Percentiles rank a stretch among this genome's conserved stretches.
These are phyloP conservation scores for Oppia nitens DNA, from an alignment of 1,140 invertebrate genomes.

Conservation along the genomic window DNA sequence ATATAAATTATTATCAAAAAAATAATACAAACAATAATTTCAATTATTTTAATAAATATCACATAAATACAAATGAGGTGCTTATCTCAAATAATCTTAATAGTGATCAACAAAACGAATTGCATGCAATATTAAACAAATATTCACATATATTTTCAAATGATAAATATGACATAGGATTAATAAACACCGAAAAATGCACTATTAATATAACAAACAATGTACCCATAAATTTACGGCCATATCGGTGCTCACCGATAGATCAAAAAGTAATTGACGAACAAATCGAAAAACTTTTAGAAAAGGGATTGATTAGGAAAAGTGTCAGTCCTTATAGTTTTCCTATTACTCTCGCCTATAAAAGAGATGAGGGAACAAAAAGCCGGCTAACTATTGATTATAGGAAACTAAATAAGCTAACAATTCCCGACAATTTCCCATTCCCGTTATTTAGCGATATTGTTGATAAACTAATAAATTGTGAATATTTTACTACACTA, in stretches of 20 bases:
- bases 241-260: neutral
- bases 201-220: slow-evolving; percentile 28
- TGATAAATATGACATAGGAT: slow-evolving; percentile 20
- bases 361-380: slow-evolving; percentile 16
- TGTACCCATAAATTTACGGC: neutral
- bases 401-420: slow-evolving; percentile 30
- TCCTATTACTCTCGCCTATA: slow-evolving; percentile 21
- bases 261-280: neutral
- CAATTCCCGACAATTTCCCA: slow-evolving; percentile 32
- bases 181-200: slow-evolving; percentile 30
- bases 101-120: too few relatives aligned
- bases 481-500: slow-evolving; percentile 27
- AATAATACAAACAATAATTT: too few relatives aligned
- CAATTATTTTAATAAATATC: too few relatives aligned
- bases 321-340: slow-evolving; percentile 22
- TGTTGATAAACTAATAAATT: slow-evolving; percentile 21
- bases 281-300: slow-evolving; percentile 14
- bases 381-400: slow-evolving; percentile 32
- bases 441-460: slow-evolving; percentile 32
- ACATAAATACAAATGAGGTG: too few relatives aligned
- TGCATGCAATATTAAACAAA: neutral
- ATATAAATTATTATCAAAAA: too few relatives aligned
- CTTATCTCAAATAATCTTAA: too few relatives aligned
- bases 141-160: neutral
- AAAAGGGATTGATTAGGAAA: slow-evolving; percentile 24